Conservation (phyloP, 2,888 invertebrate genomes). For the Drosophila macrothrix region DNA sequence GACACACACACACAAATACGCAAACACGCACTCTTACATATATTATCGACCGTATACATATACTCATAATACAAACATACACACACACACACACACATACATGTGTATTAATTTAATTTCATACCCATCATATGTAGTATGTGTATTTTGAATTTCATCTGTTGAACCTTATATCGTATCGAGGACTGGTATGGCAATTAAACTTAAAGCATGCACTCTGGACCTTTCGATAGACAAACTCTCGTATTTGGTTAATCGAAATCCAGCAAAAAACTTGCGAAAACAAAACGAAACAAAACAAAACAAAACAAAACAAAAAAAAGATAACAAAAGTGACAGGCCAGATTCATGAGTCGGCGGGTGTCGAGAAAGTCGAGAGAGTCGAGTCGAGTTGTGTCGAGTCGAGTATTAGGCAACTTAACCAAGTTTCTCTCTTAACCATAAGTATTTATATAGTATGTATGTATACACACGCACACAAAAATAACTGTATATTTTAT, state of each 20-base stretch:
- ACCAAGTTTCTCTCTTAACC: slow-evolving; percentile 24
- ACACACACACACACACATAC: slow-evolving; percentile 6
- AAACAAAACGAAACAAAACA: background rate
- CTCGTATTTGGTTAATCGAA: slow-evolving; percentile 25
- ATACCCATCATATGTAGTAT: slow-evolving; percentile 41
- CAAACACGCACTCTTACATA: slow-evolving; percentile 1
- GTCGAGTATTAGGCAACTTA: slow-evolving; percentile 13
- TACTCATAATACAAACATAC: background rate
- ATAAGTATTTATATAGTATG: slow-evolving; percentile 28
- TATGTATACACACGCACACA: slow-evolving; percentile 12
- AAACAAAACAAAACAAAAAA: background rate
- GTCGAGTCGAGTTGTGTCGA: slow-evolving; percentile 9
- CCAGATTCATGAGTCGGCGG: slow-evolving; percentile 23
- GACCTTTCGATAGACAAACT: slow-evolving; percentile 31
- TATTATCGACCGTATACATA: background rate
- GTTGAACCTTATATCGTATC: slow-evolving; percentile 50
- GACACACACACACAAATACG: background rate
- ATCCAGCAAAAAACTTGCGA: slow-evolving; percentile 8
- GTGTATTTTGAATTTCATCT: slow-evolving; percentile 44
- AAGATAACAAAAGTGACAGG: slow-evolving; percentile 6
- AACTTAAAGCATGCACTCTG: slow-evolving; percentile 48
- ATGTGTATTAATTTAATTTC: slow-evolving; percentile 24
- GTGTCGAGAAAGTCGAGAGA: slow-evolving; percentile 22
- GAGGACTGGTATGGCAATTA: slow-evolving; percentile 57
- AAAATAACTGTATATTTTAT: slow-evolving; percentile 22